Evolutionary conservation across 2,113 vertebrate genomes (phyloP), one percentile per base, ranked within the genome.

Genomic region (Esox niger): DNA sequence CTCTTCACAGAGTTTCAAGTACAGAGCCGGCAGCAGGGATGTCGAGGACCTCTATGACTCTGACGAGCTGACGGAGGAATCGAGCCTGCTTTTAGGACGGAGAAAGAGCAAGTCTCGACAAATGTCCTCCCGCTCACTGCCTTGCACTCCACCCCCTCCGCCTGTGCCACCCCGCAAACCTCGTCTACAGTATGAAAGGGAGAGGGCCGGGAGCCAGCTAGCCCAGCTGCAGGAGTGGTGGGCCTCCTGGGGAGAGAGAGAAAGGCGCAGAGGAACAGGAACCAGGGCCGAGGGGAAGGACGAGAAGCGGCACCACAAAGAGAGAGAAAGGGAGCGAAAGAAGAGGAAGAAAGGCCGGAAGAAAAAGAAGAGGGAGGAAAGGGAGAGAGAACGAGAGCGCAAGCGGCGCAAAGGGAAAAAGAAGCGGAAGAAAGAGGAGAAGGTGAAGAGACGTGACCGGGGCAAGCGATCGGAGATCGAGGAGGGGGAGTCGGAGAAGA

Each of bases 161-260:
- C 91, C 91, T 0, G 47, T 94, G 76, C 86, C 92, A 60, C 91
- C 93, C 2, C 81, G 94, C 2, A 91, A 90, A 3, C 91, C 91
- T 1, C 86, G 87, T 1, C 86, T 68, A 10, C 89, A 87, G 38
- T 79, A 80, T 1, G 78, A 81, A 10, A 79, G 88, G 60, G 90
- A 91, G 59, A 82, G 87, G 21, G 80, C 80, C 0, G 65, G 82
- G 26, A 89, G 86, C 73, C 91, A 92, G 67, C 58, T 91, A 61
- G 89, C 89, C 10, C 91, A 92, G 21, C 73, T 93, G 56, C 91
- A 92, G 71, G 90, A 92, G 70, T 93, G 91, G 91, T 92, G 91
- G 91, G 86, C 89, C 2, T 90, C 88, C 0, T 91, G 91, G 91
- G 91, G 84, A 0, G 91, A 91, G 68, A 81, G 89, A 70, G 90